Conservation (phyloP, 2,888 invertebrate genomes). For the Acronicta leporina region DNA sequence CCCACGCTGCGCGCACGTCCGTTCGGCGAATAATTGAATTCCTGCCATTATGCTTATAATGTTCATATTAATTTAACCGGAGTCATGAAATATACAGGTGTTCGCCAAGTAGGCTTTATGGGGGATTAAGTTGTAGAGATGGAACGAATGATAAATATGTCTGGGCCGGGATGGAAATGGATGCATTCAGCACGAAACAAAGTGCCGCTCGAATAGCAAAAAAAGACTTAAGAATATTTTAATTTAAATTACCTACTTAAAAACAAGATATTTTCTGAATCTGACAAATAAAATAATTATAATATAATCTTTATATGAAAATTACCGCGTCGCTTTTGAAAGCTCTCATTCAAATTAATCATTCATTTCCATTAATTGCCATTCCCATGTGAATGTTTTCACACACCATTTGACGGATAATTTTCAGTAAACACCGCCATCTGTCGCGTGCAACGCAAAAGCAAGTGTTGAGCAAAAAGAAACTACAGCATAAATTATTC, state of each 20-base stretch:
- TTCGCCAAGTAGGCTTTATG: conserved; percentile 31
- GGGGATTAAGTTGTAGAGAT: conserved; percentile 25
- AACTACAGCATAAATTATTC: conserved; percentile 76
- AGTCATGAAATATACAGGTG: conserved; percentile 46
- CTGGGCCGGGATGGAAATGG: conserved; percentile 29
- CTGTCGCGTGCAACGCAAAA: conserved; percentile 66
- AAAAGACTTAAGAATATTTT: too few relatives aligned
- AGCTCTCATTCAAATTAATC: conserved; percentile 26
- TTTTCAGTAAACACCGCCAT: conserved; percentile 78
- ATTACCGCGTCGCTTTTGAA: conserved; percentile 6
- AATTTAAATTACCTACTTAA: too few relatives aligned
- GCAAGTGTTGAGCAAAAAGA: conserved; percentile 73
- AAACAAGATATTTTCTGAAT: too few relatives aligned
- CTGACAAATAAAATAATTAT: too few relatives aligned
- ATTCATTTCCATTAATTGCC: conserved; percentile 40
- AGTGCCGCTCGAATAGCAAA: background rate
- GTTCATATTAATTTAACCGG: conserved; percentile 54
- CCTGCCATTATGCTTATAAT: conserved; percentile 55
- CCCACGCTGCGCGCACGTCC: conserved; percentile 55
- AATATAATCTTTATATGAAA: too few relatives aligned
- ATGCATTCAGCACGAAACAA: conserved; percentile 19
- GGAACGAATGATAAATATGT: conserved; percentile 33
- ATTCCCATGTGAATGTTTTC: conserved; percentile 45
- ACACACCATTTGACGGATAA: conserved; percentile 75
- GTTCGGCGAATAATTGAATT: conserved; percentile 57